These are phyloP conservation scores for Lycaon pictus DNA, from an alignment of 2,113 vertebrate genomes.

Conservation along the genomic window DNA sequence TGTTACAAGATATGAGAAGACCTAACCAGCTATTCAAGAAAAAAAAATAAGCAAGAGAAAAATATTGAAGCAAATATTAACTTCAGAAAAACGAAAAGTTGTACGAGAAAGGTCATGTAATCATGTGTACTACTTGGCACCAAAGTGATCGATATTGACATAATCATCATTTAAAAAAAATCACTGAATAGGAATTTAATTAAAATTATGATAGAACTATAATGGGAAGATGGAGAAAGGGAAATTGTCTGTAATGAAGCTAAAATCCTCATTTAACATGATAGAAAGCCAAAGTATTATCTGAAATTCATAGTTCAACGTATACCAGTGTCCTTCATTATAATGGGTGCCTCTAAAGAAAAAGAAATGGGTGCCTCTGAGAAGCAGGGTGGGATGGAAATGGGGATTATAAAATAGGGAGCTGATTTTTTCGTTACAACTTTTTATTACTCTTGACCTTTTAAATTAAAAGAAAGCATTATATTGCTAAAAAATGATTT, in stretches of 20 bases:
- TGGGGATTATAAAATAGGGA: background rate
- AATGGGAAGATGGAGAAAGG: background rate
- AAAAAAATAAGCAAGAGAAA: background rate
- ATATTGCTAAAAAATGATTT: constrained; percentile 21
- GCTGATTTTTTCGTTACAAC: background rate
- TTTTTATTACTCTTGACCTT: constrained; percentile 30
- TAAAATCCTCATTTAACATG: background rate
- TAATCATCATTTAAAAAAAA: background rate
- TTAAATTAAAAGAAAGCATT: constrained; percentile 29
- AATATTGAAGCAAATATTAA: constrained; percentile 11
- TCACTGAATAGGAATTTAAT: background rate
- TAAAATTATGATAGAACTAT: background rate
- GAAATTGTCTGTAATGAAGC: background rate
- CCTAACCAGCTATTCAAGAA: background rate
- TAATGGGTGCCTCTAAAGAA: background rate
- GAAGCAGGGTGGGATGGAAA: background rate
- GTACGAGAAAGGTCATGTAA: background rate
- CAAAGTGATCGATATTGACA: background rate
- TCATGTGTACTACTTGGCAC: background rate
- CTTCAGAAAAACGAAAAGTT: constrained; percentile 4
- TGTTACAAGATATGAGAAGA: background rate
- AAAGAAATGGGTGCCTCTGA: background rate
- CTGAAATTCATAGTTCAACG: background rate
- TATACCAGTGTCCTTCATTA: background rate
- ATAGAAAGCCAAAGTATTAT: background rate